These are phyloP conservation scores for Cydia splendana DNA, from an alignment of 1,140 invertebrate genomes.

Conservation along the genomic window DNA sequence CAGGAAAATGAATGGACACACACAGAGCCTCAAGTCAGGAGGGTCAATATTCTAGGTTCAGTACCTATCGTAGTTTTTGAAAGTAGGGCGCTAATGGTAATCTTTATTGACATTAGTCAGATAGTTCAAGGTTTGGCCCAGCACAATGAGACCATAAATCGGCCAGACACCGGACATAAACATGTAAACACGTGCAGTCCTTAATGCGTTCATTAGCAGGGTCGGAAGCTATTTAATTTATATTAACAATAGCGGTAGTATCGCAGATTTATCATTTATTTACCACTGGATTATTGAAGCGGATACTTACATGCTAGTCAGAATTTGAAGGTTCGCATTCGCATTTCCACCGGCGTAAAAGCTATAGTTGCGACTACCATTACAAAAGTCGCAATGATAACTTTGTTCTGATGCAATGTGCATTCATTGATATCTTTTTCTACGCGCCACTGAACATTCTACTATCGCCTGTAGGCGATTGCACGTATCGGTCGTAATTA, in stretches of 20 bases:
- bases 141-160: constrained; percentile 34
- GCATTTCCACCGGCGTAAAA: not conserved
- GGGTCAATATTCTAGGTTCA: not conserved
- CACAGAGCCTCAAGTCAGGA: no score
- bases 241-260: no score
- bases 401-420: constrained; percentile 4
- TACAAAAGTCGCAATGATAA: not conserved
- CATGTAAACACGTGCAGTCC: not conserved
- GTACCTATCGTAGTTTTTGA: constrained; percentile 35
- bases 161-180: not conserved
- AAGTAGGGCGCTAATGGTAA: constrained; percentile 33
- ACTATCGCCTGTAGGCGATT: not conserved
- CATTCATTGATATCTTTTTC: not conserved
- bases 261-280: no score
- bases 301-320: no score
- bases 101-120: constrained; percentile 41
- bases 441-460: not conserved
- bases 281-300: no score
- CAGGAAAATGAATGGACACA: no score
- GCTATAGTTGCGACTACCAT: no score
- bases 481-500: not conserved
- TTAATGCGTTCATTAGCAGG: not conserved
- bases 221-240: no score
- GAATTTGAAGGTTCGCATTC: no score
- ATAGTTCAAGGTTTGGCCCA: constrained; percentile 31